Conservation (phyloP, 2,888 invertebrate genomes). For the Pollenia angustigena region DNA sequence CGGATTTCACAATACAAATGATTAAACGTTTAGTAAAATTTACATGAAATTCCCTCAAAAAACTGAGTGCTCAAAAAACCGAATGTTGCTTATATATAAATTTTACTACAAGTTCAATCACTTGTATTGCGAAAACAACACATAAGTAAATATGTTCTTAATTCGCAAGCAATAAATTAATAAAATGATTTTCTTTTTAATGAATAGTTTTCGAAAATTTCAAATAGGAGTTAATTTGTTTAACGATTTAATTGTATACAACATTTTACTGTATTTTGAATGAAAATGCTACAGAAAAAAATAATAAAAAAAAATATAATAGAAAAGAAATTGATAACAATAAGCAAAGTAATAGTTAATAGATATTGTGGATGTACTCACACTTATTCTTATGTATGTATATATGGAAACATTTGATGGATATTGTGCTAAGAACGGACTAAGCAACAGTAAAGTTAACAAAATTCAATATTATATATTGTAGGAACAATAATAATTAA, state of each 20-base stretch:
- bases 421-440: background rate
- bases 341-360: background rate
- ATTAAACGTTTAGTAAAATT: too few relatives aligned
- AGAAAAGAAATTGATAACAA: constrained; percentile 26
- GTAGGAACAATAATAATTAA: constrained; percentile 29
- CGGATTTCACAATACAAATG: too few relatives aligned
- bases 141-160: too few relatives aligned
- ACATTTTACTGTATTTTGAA: constrained; percentile 19
- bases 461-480: constrained; percentile 2
- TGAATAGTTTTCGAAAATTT: background rate
- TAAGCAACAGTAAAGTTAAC: background rate
- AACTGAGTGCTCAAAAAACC: too few relatives aligned
- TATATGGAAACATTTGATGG: constrained; percentile 22
- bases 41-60: too few relatives aligned
- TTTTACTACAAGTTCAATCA: too few relatives aligned
- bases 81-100: too few relatives aligned
- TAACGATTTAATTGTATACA: background rate
- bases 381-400: background rate
- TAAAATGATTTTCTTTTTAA: background rate
- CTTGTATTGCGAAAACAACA: too few relatives aligned
- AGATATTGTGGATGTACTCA: constrained; percentile 20
- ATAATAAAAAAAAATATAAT: background rate
- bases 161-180: background rate
- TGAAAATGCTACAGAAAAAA: background rate
- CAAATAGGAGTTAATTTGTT: constrained; percentile 17